Percentiles rank a stretch among this genome's conserved stretches.
phyloP scores from a whole-genome alignment of 2,113 vertebrate genomes.

The Ursus arctos region DNA sequence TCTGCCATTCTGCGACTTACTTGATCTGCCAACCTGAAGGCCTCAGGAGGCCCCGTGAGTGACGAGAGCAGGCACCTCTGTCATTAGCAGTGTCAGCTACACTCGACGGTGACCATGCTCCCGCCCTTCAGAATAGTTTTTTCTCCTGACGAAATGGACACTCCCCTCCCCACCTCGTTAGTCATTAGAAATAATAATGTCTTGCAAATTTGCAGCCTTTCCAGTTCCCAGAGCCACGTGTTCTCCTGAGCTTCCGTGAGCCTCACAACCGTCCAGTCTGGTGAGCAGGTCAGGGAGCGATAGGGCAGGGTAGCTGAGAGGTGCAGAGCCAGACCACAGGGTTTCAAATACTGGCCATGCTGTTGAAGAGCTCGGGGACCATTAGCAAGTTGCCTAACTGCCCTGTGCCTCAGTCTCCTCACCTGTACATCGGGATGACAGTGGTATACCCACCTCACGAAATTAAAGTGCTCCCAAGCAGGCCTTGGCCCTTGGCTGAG shows the following conservation, averaged over 20 bases:
- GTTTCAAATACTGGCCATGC: neutral
- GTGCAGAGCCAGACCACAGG: neutral
- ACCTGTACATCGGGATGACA: slow-evolving; percentile 5
- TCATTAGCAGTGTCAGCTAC: neutral
- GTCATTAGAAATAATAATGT: neutral
- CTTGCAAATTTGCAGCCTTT: neutral
- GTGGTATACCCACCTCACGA: neutral
- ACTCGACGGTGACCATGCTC: neutral
- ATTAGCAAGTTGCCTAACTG: neutral
- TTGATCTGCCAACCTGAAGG: neutral
- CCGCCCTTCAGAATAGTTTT: slow-evolving; percentile 16
- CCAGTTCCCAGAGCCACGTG: neutral
- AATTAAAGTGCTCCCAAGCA: neutral
- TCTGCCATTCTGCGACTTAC: slow-evolving; percentile 6
- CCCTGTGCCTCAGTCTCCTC: slow-evolving; percentile 17
- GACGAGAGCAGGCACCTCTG: neutral
- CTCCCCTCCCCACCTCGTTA: neutral
- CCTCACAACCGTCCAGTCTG: neutral
- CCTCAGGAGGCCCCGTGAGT: neutral
- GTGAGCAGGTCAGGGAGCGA: neutral
- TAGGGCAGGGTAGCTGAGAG: neutral
- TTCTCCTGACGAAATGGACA: neutral
- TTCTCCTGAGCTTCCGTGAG: neutral
- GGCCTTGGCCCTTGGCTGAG: neutral
- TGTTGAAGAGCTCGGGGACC: neutral